These are phyloP conservation scores for Sphyrna mokarran DNA, from an alignment of 2,113 vertebrate genomes.

Conservation along the genomic window DNA sequence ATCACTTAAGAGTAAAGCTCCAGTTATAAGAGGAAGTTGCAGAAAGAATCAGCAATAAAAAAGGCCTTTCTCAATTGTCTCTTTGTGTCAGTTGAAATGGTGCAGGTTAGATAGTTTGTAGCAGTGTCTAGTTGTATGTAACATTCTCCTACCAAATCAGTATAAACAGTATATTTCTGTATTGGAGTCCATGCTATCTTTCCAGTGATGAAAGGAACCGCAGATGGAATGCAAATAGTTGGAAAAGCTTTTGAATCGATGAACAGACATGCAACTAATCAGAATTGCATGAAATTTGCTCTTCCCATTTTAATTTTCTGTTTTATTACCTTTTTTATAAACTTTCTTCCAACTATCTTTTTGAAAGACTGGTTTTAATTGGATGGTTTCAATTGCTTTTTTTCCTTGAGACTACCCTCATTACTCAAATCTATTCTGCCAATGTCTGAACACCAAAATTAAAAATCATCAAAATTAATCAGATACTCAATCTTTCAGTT, in stretches of 20 bases:
- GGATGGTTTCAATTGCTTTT: background rate
- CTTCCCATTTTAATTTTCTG: background rate
- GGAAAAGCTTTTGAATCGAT: background rate
- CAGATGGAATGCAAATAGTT: background rate
- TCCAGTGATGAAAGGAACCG: background rate
- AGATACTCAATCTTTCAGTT: background rate
- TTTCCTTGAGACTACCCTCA: background rate
- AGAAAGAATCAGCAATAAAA: no score
- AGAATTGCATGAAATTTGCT: background rate
- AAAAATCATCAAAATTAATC: background rate
- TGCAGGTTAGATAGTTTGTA: background rate
- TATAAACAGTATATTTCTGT: background rate
- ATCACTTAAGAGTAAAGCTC: background rate
- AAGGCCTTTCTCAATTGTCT: background rate
- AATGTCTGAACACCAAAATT: background rate
- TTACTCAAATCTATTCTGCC: no score
- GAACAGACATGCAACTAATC: background rate
- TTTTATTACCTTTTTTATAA: background rate
- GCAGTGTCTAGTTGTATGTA: background rate
- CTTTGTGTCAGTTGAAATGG: background rate
- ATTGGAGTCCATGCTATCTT: background rate
- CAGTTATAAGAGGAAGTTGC: background rate
- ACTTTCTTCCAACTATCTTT: background rate
- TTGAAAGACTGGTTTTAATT: background rate
- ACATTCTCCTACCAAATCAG: background rate